Percentiles rank a stretch among this genome's conserved stretches.
Evolutionary conservation across 2,888 invertebrate species (phyloP).

Genomic region (Eubasilissa splendida): DNA sequence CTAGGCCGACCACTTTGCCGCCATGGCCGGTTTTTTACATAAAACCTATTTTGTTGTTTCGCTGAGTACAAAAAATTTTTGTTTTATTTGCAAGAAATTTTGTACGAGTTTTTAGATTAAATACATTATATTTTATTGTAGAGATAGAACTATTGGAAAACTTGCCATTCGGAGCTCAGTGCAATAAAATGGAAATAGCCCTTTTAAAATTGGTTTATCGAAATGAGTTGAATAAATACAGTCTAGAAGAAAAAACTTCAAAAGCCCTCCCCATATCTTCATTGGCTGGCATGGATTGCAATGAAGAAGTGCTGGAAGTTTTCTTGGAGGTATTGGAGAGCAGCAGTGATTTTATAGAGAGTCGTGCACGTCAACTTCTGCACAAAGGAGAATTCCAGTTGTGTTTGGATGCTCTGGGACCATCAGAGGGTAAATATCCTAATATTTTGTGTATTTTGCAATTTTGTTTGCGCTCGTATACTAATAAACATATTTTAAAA

Average conservation of each 20-base stretch:
- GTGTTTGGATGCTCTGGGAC: constrained; percentile 51
- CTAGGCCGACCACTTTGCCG: too few species aligned
- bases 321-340: constrained; percentile 58
- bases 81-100: too few species aligned
- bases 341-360: constrained; percentile 63
- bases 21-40: too few species aligned
- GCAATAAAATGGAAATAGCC: constrained; percentile 76
- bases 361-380: constrained; percentile 57
- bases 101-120: too few species aligned
- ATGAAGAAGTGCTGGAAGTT: constrained; percentile 38
- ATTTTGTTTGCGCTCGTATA: too few species aligned
- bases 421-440: constrained; percentile 48
- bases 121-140: constrained; percentile 61
- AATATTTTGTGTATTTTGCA: too few species aligned
- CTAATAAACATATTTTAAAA: too few species aligned
- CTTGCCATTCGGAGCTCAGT: constrained; percentile 77
- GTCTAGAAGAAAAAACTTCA: constrained; percentile 63
- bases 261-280: constrained; percentile 45
- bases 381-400: constrained; percentile 55
- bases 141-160: constrained; percentile 81
- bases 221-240: constrained; percentile 89
- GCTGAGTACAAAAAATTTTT: too few species aligned
- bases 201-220: constrained; percentile 84
- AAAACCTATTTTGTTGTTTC: too few species aligned
- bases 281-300: constrained; percentile 19